Percentiles rank a stretch among this genome's conserved stretches.
Conservation (phyloP, 2,113 vertebrate genomes). For the Seriola aureovittata region DNA sequence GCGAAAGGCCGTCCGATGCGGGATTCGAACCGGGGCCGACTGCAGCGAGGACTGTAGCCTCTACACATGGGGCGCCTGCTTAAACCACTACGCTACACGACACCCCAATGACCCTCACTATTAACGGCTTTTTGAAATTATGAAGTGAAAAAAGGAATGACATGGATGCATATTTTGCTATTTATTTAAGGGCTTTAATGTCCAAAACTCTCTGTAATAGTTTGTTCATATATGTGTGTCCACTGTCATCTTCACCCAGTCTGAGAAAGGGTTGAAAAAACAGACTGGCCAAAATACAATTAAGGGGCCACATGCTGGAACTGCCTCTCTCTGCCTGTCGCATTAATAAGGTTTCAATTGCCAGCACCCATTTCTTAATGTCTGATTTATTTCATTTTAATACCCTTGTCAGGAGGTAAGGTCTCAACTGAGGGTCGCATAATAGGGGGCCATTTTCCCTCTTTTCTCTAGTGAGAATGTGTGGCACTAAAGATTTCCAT, state of each 20-base stretch:
- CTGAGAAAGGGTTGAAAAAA: conserved; percentile 68
- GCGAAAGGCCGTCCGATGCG: no score
- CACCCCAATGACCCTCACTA: conserved; percentile 50
- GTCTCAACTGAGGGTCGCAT: conserved; percentile 75
- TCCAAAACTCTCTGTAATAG: conserved; percentile 19
- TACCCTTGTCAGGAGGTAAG: conserved; percentile 85
- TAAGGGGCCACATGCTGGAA: conserved; percentile 72
- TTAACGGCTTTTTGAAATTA: conserved; percentile 26
- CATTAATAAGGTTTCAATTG: conserved; percentile 87
- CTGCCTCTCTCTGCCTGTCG: conserved; percentile 70
- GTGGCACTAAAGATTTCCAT: conserved; percentile 77
- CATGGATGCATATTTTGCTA: background rate
- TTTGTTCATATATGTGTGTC: background rate
- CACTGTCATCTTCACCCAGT: conserved; percentile 66
- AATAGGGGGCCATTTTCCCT: conserved; percentile 77
- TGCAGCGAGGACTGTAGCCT: no score
- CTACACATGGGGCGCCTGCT: no score
- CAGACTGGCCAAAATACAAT: conserved; percentile 75
- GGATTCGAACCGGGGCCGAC: no score
- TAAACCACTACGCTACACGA: no score
- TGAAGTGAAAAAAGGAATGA: background rate
- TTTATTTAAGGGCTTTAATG: conserved; percentile 15
- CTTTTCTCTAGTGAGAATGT: conserved; percentile 76
- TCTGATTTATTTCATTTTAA: conserved; percentile 90
- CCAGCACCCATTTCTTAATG: conserved; percentile 83